phyloP scores from a whole-genome alignment of 2,888 invertebrate species.

The Branchipolynoe longqiensis region DNA sequence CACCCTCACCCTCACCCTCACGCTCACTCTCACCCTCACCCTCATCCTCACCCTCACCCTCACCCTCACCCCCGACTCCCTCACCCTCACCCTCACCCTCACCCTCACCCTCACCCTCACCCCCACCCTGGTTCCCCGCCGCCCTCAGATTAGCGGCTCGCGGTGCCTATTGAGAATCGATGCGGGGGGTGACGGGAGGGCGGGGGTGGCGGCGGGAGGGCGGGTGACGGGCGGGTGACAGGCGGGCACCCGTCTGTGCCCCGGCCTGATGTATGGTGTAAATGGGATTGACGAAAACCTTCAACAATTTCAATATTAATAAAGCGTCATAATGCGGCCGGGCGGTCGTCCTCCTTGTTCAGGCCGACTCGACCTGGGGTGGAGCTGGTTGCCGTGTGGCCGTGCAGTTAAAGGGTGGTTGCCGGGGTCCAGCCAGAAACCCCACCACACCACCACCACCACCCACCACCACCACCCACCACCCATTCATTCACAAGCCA shows the following conservation, averaged over 20 bases:
- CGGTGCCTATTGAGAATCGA: slow-evolving; percentile 23
- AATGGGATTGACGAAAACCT: slow-evolving; percentile 48
- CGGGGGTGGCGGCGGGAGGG: background rate
- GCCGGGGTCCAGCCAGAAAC: background rate
- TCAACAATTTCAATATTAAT: slow-evolving; percentile 44
- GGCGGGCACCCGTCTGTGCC: too few species aligned
- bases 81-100: background rate
- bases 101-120: background rate
- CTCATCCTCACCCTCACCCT: background rate
- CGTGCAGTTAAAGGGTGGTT: background rate
- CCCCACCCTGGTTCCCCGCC: too few species aligned
- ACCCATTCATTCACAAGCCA: too few species aligned
- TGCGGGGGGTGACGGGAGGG: background rate
- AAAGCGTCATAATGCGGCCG: background rate
- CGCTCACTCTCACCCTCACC: too few species aligned
- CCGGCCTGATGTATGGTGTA: slow-evolving; percentile 27
- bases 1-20: background rate
- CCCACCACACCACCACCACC: too few species aligned
- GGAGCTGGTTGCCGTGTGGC: too few species aligned
- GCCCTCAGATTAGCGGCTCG: slow-evolving; percentile 16
- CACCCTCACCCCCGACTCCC: background rate
- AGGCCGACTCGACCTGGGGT: too few species aligned
- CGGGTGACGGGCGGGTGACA: too few species aligned
- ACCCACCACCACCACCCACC: too few species aligned
- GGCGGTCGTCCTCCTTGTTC: slow-evolving; percentile 19